Evolutionary conservation across 2,888 invertebrate species (phyloP).

Genomic region (Agrochola circellaris): DNA sequence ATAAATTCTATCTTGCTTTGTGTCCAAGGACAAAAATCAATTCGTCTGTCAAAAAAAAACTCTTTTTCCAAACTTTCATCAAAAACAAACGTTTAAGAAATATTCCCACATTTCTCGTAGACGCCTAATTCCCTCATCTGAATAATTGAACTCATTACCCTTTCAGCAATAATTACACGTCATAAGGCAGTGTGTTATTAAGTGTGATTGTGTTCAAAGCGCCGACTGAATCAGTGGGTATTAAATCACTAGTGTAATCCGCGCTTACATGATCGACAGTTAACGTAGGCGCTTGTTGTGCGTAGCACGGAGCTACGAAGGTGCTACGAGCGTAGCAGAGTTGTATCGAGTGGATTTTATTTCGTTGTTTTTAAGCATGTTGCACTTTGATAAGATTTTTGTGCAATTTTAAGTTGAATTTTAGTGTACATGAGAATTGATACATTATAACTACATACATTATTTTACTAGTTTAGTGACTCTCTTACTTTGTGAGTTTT

Average conservation of each 20-base stretch:
- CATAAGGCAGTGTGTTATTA: constrained; percentile 75
- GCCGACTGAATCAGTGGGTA: constrained; percentile 81
- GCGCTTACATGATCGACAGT: constrained; percentile 82
- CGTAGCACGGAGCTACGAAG: constrained; percentile 66
- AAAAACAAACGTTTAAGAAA: constrained; percentile 5
- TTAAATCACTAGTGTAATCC: constrained; percentile 85
- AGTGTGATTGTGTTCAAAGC: constrained; percentile 80
- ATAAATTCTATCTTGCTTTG: not conserved
- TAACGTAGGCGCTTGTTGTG: constrained; percentile 74
- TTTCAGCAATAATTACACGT: constrained; percentile 75
- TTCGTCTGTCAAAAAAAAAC: not conserved
- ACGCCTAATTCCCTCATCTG: constrained; percentile 36
- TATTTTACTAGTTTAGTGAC: not conserved
- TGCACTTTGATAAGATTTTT: not conserved
- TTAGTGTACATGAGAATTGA: not conserved
- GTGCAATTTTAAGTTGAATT: too few relatives aligned
- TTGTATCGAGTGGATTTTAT: not conserved
- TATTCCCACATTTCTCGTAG: constrained; percentile 24
- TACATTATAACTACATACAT: not conserved
- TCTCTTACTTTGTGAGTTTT: not conserved
- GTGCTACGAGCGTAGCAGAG: constrained; percentile 26
- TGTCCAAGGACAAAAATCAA: not conserved
- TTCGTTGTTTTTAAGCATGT: not conserved
- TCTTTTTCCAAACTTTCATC: not conserved
- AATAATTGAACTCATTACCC: constrained; percentile 71